These are phyloP conservation scores for Drosophila saltans DNA, from an alignment of 1,140 invertebrate genomes.

Conservation along the genomic window DNA sequence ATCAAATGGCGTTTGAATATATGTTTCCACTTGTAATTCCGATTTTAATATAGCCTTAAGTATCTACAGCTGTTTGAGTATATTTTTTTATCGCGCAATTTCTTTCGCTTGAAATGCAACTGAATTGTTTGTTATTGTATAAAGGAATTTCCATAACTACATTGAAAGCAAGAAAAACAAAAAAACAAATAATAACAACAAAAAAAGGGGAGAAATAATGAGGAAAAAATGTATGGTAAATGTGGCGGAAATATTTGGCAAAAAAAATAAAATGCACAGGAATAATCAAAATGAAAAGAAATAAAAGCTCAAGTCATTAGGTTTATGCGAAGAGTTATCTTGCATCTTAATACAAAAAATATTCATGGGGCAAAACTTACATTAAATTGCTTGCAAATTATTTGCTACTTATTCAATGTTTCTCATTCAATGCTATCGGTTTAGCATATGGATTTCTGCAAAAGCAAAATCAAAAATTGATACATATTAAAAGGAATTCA, in stretches of 20 bases:
- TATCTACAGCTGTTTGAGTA: slow-evolving; percentile 47
- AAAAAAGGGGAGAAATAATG: not conserved
- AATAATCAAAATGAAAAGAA: not conserved
- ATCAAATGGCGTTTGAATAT: slow-evolving; percentile 20
- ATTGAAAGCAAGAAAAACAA: not conserved
- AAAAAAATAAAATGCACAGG: slow-evolving; percentile 17
- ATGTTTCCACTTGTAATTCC: slow-evolving; percentile 38
- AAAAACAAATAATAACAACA: not conserved
- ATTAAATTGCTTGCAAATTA: slow-evolving; percentile 16
- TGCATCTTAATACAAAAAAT: not conserved
- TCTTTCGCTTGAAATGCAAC: slow-evolving; percentile 36
- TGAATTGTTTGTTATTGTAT: slow-evolving; percentile 31
- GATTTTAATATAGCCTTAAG: not conserved
- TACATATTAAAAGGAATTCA: slow-evolving; percentile 17
- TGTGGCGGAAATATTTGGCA: slow-evolving; percentile 7
- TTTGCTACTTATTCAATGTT: slow-evolving; percentile 22
- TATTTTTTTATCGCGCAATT: slow-evolving; percentile 46
- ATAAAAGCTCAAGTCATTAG: not conserved
- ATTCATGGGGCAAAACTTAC: slow-evolving; percentile 33
- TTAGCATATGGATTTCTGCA: slow-evolving; percentile 56
- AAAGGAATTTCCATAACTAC: slow-evolving; percentile 47
- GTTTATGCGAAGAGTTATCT: not conserved
- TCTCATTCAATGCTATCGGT: slow-evolving; percentile 44
- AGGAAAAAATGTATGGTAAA: slow-evolving; percentile 16
- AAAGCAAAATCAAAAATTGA: slow-evolving; percentile 16